These are phyloP conservation scores for Drosophila peninsularis DNA, from an alignment of 2,888 invertebrate genomes.

Conservation along the genomic window DNA sequence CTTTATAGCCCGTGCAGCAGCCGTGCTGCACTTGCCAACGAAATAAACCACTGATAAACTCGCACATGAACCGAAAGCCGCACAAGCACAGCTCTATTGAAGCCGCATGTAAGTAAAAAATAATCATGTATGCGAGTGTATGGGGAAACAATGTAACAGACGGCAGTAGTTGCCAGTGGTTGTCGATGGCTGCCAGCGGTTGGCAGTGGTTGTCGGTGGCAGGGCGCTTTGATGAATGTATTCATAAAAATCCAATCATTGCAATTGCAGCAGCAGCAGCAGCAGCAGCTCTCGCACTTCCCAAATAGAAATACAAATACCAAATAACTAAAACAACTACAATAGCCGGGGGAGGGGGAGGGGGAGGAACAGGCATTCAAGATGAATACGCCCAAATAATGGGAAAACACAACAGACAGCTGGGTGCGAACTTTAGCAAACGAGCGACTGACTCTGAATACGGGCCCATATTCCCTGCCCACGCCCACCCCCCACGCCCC, in stretches of 20 bases:
- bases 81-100: not conserved
- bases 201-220: constrained; percentile 22
- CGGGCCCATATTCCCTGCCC: constrained; percentile 10
- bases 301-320: constrained; percentile 48
- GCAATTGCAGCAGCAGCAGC: constrained; percentile 68
- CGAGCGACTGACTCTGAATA: constrained; percentile 41
- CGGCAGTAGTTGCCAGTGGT: constrained; percentile 17
- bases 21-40: not conserved
- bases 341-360: not conserved
- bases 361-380: constrained; percentile 53
- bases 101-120: not conserved
- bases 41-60: constrained; percentile 16
- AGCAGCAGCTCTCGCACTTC: constrained; percentile 28
- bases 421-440: constrained; percentile 50
- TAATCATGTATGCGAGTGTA: constrained; percentile 10
- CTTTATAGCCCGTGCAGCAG: not conserved
- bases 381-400: constrained; percentile 79
- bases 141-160: constrained; percentile 12
- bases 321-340: constrained; percentile 19
- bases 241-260: constrained; percentile 81
- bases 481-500: not conserved
- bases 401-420: constrained; percentile 71
- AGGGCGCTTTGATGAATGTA: constrained; percentile 75
- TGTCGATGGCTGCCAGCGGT: constrained; percentile 7
- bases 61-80: not conserved